Conservation (phyloP, 2,888 invertebrate species). For the Drosophila anceps region DNA sequence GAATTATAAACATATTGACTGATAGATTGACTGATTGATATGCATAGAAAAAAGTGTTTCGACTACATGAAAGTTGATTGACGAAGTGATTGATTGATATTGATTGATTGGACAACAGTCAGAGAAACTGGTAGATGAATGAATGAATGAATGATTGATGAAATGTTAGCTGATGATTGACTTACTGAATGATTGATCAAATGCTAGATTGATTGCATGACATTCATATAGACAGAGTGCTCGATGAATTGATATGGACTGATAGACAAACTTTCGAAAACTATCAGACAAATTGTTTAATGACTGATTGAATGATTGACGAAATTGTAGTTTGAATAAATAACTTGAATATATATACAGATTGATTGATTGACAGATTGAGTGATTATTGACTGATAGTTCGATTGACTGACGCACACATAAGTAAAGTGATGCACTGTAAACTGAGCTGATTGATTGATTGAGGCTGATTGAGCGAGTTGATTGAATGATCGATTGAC, state of each 20-base stretch:
- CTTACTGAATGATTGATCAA: background rate
- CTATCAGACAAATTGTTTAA: too few species aligned
- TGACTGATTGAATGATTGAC: background rate
- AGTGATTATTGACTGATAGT: background rate
- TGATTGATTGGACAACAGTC: background rate
- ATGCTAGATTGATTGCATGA: background rate
- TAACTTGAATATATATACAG: background rate
- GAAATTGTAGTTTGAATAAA: background rate
- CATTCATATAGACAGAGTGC: too few species aligned
- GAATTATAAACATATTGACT: background rate
- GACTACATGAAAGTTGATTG: too few species aligned
- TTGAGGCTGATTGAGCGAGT: background rate
- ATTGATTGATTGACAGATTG: background rate
- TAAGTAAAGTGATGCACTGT: background rate
- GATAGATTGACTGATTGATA: background rate
- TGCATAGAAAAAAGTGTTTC: too few species aligned
- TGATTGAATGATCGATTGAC: background rate
- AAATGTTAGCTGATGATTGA: background rate
- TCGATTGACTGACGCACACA: background rate
- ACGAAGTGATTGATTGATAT: background rate
- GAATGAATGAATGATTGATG: background rate
- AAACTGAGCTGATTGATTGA: background rate
- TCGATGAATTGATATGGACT: background rate
- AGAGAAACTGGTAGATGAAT: too few species aligned
- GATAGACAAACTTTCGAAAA: too few species aligned